Evolutionary conservation across 2,797 vertebrate species (phyloP).

Genomic region (Psittacula echo): DNA sequence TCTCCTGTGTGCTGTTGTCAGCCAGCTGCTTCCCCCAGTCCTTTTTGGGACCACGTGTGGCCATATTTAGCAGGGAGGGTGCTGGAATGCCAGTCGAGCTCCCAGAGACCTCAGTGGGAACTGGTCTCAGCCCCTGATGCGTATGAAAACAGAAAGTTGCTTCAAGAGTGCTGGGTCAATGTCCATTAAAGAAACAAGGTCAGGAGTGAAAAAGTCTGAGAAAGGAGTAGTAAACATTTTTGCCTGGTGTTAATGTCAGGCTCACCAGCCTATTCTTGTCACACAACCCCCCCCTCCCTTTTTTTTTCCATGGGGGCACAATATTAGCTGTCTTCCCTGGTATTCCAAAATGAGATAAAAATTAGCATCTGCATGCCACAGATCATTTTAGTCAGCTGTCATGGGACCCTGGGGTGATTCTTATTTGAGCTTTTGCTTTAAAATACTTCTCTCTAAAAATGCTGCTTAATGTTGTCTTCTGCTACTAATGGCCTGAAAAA

Average conservation of each 20-base stretch:
- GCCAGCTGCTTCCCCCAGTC: constrained; percentile 3
- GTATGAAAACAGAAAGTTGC: not conserved
- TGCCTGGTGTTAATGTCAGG: not conserved
- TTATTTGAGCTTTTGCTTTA: not conserved
- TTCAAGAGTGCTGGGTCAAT: not conserved
- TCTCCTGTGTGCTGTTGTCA: not conserved
- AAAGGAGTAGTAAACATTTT: constrained; percentile 30
- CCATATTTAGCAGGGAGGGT: constrained; percentile 19
- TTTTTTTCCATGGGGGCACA: constrained; percentile 18
- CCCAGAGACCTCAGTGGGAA: not conserved
- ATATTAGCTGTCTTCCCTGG: constrained; percentile 25
- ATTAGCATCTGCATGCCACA: not conserved
- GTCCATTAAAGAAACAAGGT: constrained; percentile 37
- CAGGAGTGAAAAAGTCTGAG: constrained; percentile 7
- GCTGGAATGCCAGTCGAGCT: constrained; percentile 13
- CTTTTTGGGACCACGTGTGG: not conserved
- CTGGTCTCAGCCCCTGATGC: not conserved
- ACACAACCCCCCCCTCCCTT: not conserved
- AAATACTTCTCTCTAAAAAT: not conserved
- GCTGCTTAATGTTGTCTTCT: not conserved
- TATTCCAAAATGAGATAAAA: constrained; percentile 28
- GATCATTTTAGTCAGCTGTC: not conserved
- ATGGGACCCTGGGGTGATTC: not conserved
- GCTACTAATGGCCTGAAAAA: not conserved
- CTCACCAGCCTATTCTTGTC: constrained; percentile 49